Evolutionary conservation across 2,113 vertebrate genomes (phyloP).

Genomic region (Gobiocypris rarus): DNA sequence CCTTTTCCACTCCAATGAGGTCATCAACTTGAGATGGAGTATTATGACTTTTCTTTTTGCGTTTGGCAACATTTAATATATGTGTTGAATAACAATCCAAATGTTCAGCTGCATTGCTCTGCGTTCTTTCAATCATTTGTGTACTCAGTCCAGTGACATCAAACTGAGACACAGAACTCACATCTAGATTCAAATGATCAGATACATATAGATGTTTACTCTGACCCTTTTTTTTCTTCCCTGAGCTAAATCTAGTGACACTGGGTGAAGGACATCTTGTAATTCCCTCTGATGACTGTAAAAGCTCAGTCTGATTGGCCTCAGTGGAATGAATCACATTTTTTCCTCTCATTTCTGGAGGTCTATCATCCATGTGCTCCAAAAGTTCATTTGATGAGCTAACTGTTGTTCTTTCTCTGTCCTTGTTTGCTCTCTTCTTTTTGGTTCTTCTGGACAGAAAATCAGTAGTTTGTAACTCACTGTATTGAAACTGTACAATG

Average conservation of each 20-base stretch:
- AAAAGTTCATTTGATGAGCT: not conserved
- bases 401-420: not conserved
- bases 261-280: not conserved
- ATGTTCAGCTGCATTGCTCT: not conserved
- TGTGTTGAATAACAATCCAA: not conserved
- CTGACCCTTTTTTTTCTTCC: slow-evolving; percentile 37
- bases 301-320: not conserved
- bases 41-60: not conserved
- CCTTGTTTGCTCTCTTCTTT: not conserved
- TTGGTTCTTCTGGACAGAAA: not conserved
- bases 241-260: not conserved
- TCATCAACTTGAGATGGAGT: not conserved
- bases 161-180: not conserved
- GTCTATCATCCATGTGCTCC: not conserved
- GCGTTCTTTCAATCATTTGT: not conserved
- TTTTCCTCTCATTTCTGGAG: not conserved
- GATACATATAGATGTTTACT: not conserved
- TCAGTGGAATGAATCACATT: not conserved
- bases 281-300: not conserved
- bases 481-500: not conserved
- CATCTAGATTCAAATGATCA: not conserved
- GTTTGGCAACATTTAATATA: not conserved
- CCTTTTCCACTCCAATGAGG: not conserved
- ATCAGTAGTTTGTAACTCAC: not conserved
- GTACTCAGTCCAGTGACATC: not conserved